These are phyloP conservation scores for Parapsyche elsis DNA, from an alignment of 1,140 invertebrate species.

Conservation along the genomic window DNA sequence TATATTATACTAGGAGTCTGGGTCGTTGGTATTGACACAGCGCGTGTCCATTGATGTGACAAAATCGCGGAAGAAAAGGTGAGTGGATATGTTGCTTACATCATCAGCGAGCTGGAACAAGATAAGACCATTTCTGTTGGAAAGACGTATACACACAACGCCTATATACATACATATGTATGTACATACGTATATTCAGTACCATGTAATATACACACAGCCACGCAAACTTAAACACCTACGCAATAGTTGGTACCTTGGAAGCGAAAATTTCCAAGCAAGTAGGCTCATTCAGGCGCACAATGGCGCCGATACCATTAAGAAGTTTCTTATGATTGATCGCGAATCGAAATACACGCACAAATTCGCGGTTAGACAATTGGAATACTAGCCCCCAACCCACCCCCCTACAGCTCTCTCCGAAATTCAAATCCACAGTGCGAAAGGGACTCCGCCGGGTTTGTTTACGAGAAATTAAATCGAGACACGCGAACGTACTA, in stretches of 20 bases:
- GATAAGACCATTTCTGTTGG: not conserved
- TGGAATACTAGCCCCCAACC: too few species aligned
- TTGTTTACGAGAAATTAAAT: not conserved
- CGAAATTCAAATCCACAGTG: too few species aligned
- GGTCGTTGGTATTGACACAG: not conserved
- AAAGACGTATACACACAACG: not conserved
- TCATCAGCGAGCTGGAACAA: slow-evolving; percentile 28
- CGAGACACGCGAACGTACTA: not conserved
- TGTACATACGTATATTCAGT: not conserved
- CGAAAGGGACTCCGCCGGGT: not conserved
- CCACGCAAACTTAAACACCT: too few species aligned
- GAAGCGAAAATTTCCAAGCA: slow-evolving; percentile 15
- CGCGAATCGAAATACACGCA: not conserved
- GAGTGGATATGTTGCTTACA: slow-evolving; percentile 28
- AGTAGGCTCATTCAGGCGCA: not conserved
- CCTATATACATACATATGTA: not conserved
- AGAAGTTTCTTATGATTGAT: slow-evolving; percentile 25
- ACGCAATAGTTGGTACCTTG: not conserved
- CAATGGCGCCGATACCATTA: slow-evolving; percentile 17
- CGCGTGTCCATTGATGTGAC: slow-evolving; percentile 19
- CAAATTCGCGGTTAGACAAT: not conserved
- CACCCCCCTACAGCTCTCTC: too few species aligned
- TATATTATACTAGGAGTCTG: too few species aligned
- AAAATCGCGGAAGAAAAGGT: slow-evolving; percentile 14
- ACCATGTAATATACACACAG: too few species aligned